Conservation (phyloP, 2,797 vertebrate genomes). For the Melanotaenia pygmaea region DNA sequence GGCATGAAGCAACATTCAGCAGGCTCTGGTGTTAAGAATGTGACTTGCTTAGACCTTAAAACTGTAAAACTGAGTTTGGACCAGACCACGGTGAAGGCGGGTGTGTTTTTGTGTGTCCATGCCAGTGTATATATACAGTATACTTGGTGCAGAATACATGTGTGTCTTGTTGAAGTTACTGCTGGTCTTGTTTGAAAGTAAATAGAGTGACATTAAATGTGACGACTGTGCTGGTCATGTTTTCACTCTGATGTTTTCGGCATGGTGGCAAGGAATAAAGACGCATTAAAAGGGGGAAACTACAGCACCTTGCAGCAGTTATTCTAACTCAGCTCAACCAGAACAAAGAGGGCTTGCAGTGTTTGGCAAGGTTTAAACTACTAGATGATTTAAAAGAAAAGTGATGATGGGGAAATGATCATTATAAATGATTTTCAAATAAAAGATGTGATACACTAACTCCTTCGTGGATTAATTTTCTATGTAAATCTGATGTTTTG, state of each 20-base stretch:
- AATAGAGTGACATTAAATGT: slow-evolving; percentile 45
- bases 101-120: slow-evolving; percentile 5
- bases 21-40: slow-evolving; percentile 75
- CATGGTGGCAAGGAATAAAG: slow-evolving; percentile 43
- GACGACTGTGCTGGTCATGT: slow-evolving; percentile 40
- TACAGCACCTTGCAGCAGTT: slow-evolving; percentile 22
- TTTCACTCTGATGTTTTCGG: slow-evolving; percentile 52
- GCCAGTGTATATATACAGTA: slow-evolving; percentile 11
- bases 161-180: slow-evolving; percentile 29
- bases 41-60: slow-evolving; percentile 74
- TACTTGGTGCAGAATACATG: slow-evolving; percentile 28
- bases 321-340: slow-evolving; percentile 16
- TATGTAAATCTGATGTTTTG: neutral
- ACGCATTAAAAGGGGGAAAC: slow-evolving; percentile 26
- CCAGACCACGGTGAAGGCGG: slow-evolving; percentile 34
- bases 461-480: neutral
- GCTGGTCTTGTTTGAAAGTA: slow-evolving; percentile 51
- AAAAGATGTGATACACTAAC: slow-evolving; percentile 63
- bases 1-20: slow-evolving; percentile 61
- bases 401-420: slow-evolving; percentile 48
- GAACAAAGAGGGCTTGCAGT: slow-evolving; percentile 56
- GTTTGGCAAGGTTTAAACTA: slow-evolving; percentile 53
- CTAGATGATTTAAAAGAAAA: slow-evolving; percentile 36
- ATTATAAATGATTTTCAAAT: slow-evolving; percentile 74
- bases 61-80: slow-evolving; percentile 66